Conservation (phyloP, 2,113 vertebrate species). For the Peucedramus taeniatus region DNA sequence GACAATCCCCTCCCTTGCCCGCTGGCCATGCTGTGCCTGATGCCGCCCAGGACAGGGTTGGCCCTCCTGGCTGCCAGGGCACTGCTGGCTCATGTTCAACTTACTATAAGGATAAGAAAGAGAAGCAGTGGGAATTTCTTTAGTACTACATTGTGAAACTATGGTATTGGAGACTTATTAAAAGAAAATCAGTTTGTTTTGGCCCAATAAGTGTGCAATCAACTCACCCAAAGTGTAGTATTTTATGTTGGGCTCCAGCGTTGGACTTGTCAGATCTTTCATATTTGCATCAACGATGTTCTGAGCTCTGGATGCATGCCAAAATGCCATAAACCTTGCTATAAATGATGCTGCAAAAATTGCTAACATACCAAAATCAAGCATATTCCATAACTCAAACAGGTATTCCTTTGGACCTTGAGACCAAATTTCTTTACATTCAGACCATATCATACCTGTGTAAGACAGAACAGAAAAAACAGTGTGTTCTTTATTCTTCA, state of each 20-base stretch:
- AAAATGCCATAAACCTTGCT: slow-evolving; percentile 94
- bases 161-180: neutral
- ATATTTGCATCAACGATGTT: slow-evolving; percentile 82
- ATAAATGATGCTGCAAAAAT: slow-evolving; percentile 94
- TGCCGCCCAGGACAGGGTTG: neutral
- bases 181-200: neutral
- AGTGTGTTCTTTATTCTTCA: neutral
- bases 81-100: neutral
- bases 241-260: slow-evolving; percentile 84
- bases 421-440: slow-evolving; percentile 94
- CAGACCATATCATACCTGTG: slow-evolving; percentile 94
- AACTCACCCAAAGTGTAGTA: slow-evolving; percentile 93
- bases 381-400: slow-evolving; percentile 95
- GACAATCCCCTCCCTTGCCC: neutral
- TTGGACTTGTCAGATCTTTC: slow-evolving; percentile 78
- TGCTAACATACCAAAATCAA: slow-evolving; percentile 94
- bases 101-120: neutral
- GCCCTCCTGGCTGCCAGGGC: neutral
- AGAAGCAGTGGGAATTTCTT: neutral
- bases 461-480: slow-evolving; percentile 19
- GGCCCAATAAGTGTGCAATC: neutral
- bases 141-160: neutral
- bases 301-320: slow-evolving; percentile 91
- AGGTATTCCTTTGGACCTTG: slow-evolving; percentile 92
- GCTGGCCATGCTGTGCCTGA: neutral